These are phyloP conservation scores for Sorex maritimensis DNA, from an alignment of 2,797 vertebrate genomes.

Conservation along the genomic window DNA sequence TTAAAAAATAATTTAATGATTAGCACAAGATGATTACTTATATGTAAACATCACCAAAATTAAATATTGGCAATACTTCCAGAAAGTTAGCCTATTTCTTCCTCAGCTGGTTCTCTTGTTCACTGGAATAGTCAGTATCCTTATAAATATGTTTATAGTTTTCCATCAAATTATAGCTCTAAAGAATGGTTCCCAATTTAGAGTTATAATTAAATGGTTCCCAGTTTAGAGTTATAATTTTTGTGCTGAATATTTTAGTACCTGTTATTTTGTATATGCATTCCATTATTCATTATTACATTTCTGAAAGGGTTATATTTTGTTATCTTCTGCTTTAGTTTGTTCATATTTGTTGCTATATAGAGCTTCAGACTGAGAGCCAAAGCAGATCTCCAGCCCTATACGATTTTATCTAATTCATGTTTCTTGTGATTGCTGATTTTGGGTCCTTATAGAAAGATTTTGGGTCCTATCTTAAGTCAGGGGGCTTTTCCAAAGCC, in stretches of 20 bases:
- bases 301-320: background rate
- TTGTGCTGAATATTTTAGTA: background rate
- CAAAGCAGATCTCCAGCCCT: background rate
- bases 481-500: background rate
- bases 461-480: too few relatives aligned
- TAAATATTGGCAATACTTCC: background rate
- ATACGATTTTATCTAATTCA: background rate
- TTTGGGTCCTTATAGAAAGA: too few relatives aligned
- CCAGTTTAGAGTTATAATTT: background rate
- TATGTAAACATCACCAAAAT: background rate
- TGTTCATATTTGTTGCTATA: background rate
- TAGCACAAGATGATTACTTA: background rate
- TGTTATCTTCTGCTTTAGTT: background rate
- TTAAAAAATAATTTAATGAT: background rate
- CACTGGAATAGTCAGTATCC: background rate
- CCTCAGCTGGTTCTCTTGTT: background rate
- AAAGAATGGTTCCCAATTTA: background rate
- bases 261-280: background rate
- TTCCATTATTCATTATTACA: background rate
- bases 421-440: background rate
- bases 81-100: background rate
- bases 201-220: background rate
- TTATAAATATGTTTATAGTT: constrained; percentile 18
- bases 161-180: background rate
- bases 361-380: background rate